These are phyloP conservation scores for Gambusia holbrooki DNA, from an alignment of 2,113 vertebrate genomes.

Conservation along the genomic window DNA sequence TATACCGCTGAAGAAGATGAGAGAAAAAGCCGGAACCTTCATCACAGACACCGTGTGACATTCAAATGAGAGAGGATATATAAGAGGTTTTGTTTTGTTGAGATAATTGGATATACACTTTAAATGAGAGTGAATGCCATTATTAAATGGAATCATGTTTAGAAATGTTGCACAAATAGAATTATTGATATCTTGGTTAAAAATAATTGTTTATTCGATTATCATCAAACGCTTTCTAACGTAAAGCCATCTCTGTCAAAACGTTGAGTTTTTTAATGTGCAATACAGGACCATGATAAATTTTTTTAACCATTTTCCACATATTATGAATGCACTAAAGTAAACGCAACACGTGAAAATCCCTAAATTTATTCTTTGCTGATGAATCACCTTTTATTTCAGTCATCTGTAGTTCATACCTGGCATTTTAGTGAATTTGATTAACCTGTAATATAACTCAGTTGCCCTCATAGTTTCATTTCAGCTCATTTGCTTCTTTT, in stretches of 20 bases:
- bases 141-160: background rate
- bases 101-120: background rate
- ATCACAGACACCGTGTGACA: slow-evolving; percentile 14
- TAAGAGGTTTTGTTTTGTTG: background rate
- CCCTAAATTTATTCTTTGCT: background rate
- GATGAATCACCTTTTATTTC: background rate
- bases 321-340: background rate
- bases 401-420: background rate
- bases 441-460: background rate
- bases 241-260: background rate
- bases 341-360: background rate
- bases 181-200: background rate
- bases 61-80: background rate
- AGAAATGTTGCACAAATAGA: background rate
- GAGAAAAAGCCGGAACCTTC: slow-evolving; percentile 17
- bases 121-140: background rate
- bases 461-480: background rate
- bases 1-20: slow-evolving; percentile 11
- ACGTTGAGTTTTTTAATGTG: background rate
- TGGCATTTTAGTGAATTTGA: background rate
- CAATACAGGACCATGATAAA: too few species aligned
- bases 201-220: background rate
- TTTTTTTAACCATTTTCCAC: too few species aligned
- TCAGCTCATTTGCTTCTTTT: background rate
- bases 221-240: background rate